A percentile compares a stretch with the other conserved stretches of the same genome.
Conservation (phyloP, 1,140 invertebrate species). For the Trialeurodes vaporariorum region DNA sequence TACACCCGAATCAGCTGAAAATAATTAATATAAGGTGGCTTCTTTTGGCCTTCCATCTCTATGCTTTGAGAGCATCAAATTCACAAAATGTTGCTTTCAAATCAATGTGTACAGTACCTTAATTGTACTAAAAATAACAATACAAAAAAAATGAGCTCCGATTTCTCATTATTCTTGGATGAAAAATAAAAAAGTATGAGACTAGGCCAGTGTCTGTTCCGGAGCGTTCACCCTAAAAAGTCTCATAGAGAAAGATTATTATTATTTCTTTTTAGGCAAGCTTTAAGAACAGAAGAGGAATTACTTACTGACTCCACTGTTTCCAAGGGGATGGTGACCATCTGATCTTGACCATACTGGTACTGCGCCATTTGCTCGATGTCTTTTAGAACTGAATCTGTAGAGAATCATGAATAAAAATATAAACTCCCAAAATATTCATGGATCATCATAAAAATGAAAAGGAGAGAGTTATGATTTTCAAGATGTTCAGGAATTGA, state of each 20-base stretch:
- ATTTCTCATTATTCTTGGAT: neutral
- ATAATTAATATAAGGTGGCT: too few species aligned
- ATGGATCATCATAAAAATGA: neutral
- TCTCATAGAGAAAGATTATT: neutral
- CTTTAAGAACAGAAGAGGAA: neutral
- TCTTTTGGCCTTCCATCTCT: too few species aligned
- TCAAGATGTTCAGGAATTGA: neutral
- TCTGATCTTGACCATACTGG: neutral
- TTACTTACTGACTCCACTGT: neutral
- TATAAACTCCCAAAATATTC: neutral
- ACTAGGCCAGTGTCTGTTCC: neutral
- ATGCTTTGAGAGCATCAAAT: too few species aligned
- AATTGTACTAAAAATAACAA: neutral
- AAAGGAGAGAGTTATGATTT: neutral
- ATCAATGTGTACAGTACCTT: neutral
- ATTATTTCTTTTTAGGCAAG: neutral
- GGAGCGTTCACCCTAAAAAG: neutral
- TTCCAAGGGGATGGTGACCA: neutral
- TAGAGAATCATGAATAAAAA: neutral
- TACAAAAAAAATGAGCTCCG: neutral
- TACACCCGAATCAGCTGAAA: too few species aligned
- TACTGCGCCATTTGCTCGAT: neutral
- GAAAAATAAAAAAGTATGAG: neutral
- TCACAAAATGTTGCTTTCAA: too few species aligned
- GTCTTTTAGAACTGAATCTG: neutral